Evolutionary conservation across 2,888 invertebrate genomes (phyloP), one percentile per base, ranked within the genome.

Genomic region (Meteorus colon): DNA sequence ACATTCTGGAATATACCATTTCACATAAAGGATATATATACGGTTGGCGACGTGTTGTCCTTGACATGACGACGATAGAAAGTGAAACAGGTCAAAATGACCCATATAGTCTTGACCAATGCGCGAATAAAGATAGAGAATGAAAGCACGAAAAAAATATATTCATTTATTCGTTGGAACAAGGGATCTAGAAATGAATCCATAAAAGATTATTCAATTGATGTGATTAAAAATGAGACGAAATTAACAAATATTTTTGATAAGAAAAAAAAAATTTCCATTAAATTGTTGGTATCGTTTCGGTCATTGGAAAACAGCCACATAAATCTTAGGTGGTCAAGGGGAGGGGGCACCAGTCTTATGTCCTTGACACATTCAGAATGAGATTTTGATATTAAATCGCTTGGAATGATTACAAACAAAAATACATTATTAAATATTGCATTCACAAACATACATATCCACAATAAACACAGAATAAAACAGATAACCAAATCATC

Each of bases 361-460:
- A 78, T 85, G 87, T 86, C 87, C 87, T 87, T 87, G 87, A 87
- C 87, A 87, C 82, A 85, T 81, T 86, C 84, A 86, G 86, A 87
- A 85, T 82, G 82, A 85, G 80, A 82, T 83, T 82, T 82, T 55
- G 55, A 55, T 55, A 81, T 82, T 81, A 16, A 37, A 37, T 6
- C 37, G 31, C 34, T 16, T 65, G 37, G 12, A 31, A 65, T 34
- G 24, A 24, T 37, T 65, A 19, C 65, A 65, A 19, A 55, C 55
- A 6, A 55, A 55, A 5, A 19, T 4, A 55, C 2, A 19, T 75
- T 68, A 19, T n/a, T 55, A 55, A n/a, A 55, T 55, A 55, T 19
- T 55, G n/a, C n/a, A 55, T 34, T 34, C n/a, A 55, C 2, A 55
- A 19, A 55, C 5, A n/a, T n/a, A n/a, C 4, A 48, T n/a, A 16